phyloP scores from a whole-genome alignment of 2,888 invertebrate genomes.

The Hypena proboscidalis region DNA sequence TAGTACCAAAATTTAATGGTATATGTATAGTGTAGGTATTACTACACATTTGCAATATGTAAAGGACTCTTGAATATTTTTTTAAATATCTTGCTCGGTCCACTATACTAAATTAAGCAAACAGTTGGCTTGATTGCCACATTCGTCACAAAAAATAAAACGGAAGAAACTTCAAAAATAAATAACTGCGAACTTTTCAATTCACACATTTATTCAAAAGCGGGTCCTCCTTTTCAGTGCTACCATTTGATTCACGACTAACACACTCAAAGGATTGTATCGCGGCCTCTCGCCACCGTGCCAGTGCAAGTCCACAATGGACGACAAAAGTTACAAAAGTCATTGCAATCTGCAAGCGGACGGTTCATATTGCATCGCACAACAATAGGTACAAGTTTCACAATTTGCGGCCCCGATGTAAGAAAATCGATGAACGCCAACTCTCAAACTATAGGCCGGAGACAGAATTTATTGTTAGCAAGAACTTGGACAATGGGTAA shows the following conservation, averaged over 20 bases:
- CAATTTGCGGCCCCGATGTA: constrained; percentile 67
- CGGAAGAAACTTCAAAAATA: no score
- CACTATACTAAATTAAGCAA: no score
- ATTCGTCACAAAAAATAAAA: no score
- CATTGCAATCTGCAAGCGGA: constrained; percentile 68
- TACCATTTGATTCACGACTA: constrained; percentile 1
- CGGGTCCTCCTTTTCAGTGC: neutral
- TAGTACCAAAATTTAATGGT: no score
- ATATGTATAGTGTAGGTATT: no score
- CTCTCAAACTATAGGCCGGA: constrained; percentile 62
- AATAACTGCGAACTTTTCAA: no score
- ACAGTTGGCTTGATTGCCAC: no score
- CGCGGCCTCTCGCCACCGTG: constrained; percentile 25
- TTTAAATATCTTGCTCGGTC: no score
- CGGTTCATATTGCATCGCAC: constrained; percentile 67
- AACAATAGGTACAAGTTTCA: constrained; percentile 69
- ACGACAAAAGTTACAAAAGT: constrained; percentile 63
- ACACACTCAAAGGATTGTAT: constrained; percentile 28
- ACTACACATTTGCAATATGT: no score
- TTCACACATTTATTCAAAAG: no score
- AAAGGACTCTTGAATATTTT: no score
- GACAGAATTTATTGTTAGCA: constrained; percentile 66
- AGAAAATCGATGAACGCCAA: constrained; percentile 63
- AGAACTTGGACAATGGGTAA: constrained; percentile 67
- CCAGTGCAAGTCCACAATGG: constrained; percentile 33